Base-by-base conservation (phyloP, 2,113 vertebrate species). In the Oreochromis tanganicae region DNA sequence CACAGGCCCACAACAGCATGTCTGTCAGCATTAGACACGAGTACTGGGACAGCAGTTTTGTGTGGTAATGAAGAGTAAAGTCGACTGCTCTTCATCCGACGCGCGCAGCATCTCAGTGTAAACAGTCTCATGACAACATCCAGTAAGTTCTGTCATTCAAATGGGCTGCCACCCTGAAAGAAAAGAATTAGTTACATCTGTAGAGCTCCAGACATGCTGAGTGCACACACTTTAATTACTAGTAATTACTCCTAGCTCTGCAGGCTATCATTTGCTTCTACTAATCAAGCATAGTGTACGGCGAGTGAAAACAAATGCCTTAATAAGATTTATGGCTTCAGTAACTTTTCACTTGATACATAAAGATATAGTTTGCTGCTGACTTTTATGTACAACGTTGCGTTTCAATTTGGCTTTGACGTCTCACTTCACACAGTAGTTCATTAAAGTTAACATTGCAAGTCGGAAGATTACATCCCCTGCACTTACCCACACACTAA, bases 161-260 rank as follows among this genome's bases (percentile, higher is more conserved):
- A 95, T 4, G 82, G 87, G 29, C 79, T 89, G 63, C 79, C 82
- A 81, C 94, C 94, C 95, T 96, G 89, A 75, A 90, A 85, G 66
- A 88, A 34, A 89, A 80, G n/a, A 79, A 41, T 16, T 17, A 1
- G 21, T 57, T 41, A 21, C 46, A 78, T 50, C 46, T 50, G 16
- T 75, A 32, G 24, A 48, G 73, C 9, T 50, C 46, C 71, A 52
- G 27, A 29, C 27, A 52, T n/a, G 27, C 73, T 52, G 46, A 52
- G 73, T 78, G 46, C 17, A 13, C 29, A 50, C 73, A 52, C 27
- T 78, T 78, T 78, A 78, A 78, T 78, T 78, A 52, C 73, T 50
- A n/a, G 46, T 34, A 78, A 78, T 78, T 78, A 78, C 73, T 78
- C 17, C 46, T 52, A 52, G 73, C 10, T 34, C 27, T 11, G 27